Percentiles rank a stretch among this genome's conserved stretches.
Conservation (phyloP, 2,888 invertebrate genomes). For the Scaptomyza reducta region DNA sequence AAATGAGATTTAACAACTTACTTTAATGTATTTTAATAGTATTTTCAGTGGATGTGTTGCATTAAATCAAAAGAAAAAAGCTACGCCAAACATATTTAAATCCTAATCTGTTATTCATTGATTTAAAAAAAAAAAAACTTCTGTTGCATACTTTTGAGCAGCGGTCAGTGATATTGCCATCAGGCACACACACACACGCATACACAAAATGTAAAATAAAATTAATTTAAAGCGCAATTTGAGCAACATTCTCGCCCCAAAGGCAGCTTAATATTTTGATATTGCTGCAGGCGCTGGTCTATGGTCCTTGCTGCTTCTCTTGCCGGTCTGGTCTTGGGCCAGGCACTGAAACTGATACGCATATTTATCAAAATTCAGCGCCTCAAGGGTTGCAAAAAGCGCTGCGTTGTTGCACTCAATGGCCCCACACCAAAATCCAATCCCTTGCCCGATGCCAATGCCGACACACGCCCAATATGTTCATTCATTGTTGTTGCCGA, state of each 20-base stretch:
- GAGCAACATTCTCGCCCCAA: constrained; percentile 43
- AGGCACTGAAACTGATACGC: constrained; percentile 77
- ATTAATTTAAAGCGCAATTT: constrained; percentile 71
- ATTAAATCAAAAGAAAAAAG: too few relatives aligned
- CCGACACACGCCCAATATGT: constrained; percentile 51
- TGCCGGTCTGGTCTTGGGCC: constrained; percentile 1
- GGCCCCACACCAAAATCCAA: background rate
- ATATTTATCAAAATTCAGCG: constrained; percentile 77
- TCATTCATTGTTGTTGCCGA: constrained; percentile 61
- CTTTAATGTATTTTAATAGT: too few relatives aligned
- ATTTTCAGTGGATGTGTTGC: too few relatives aligned
- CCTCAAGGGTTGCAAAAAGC: constrained; percentile 63
- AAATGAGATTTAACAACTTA: too few relatives aligned
- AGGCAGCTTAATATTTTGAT: constrained; percentile 51
- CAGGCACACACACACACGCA: background rate
- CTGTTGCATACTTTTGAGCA: constrained; percentile 40
- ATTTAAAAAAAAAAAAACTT: background rate
- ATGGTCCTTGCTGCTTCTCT: constrained; percentile 1
- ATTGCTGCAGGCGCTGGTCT: constrained; percentile 20
- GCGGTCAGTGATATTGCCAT: constrained; percentile 15
- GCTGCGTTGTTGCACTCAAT: constrained; percentile 34
- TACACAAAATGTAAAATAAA: constrained; percentile 20
- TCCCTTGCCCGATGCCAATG: background rate
- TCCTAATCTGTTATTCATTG: too few relatives aligned
- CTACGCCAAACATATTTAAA: too few relatives aligned